These are phyloP conservation scores for Tenthredo livida DNA, from an alignment of 2,888 invertebrate species.

Conservation along the genomic window DNA sequence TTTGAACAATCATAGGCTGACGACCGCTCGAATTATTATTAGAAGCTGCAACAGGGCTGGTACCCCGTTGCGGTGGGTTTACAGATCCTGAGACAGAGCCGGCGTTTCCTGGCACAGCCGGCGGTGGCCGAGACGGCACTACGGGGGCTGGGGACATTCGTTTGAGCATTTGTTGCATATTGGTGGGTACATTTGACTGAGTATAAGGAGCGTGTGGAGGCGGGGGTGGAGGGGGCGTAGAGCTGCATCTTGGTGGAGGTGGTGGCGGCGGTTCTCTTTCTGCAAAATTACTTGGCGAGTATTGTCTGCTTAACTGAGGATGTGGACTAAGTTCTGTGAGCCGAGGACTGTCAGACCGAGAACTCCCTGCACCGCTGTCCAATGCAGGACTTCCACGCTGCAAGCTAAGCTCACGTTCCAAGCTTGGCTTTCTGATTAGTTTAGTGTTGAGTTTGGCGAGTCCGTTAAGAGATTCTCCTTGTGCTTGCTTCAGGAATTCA, in stretches of 20 bases:
- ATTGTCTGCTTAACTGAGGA: slow-evolving; percentile 86
- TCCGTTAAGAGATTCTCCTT: slow-evolving; percentile 81
- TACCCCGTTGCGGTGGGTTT: slow-evolving; percentile 83
- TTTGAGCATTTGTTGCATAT: slow-evolving; percentile 87
- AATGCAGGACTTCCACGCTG: slow-evolving; percentile 92
- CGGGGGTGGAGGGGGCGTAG: slow-evolving; percentile 84
- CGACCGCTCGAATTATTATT: slow-evolving; percentile 80
- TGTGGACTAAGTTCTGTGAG: slow-evolving; percentile 82
- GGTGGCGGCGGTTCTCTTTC: slow-evolving; percentile 83
- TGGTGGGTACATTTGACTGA: slow-evolving; percentile 82
- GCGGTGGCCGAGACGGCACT: slow-evolving; percentile 84
- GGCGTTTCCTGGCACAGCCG: slow-evolving; percentile 80
- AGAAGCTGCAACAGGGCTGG: slow-evolving; percentile 85
- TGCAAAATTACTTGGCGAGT: slow-evolving; percentile 84
- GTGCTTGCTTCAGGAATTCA: slow-evolving; percentile 84
- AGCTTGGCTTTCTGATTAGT: slow-evolving; percentile 92
- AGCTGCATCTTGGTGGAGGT: slow-evolving; percentile 87
- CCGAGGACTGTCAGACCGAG: slow-evolving; percentile 93
- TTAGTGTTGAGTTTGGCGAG: slow-evolving; percentile 82
- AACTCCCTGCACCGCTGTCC: slow-evolving; percentile 93
- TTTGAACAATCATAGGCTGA: slow-evolving; percentile 90
- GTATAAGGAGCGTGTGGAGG: slow-evolving; percentile 79
- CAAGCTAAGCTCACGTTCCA: slow-evolving; percentile 89
- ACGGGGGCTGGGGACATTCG: slow-evolving; percentile 88
- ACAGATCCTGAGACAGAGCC: slow-evolving; percentile 70